A percentile compares a stretch with the other conserved stretches of the same genome.
Conservation (phyloP, 2,797 vertebrate species). For the Cetoscarus ocellatus region DNA sequence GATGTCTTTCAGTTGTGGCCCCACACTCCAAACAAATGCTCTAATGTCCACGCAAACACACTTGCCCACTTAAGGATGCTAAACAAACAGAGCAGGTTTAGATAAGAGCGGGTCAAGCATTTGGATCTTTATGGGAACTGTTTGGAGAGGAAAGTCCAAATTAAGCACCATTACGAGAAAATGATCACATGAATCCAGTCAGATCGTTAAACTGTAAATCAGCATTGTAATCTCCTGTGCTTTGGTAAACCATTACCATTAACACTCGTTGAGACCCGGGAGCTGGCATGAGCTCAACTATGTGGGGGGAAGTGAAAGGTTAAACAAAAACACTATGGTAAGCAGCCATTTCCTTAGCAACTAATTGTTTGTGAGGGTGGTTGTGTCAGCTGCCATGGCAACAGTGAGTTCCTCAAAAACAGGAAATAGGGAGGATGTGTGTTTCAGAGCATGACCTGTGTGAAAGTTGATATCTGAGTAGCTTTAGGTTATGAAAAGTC, state of each 20-base stretch:
- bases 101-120: slow-evolving; percentile 24
- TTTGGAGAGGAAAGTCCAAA: slow-evolving; percentile 23
- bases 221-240: slow-evolving; percentile 24
- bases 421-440: slow-evolving; percentile 71
- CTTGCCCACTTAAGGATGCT: neutral
- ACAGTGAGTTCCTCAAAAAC: slow-evolving; percentile 78
- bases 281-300: slow-evolving; percentile 58
- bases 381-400: slow-evolving; percentile 74
- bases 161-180: slow-evolving; percentile 20
- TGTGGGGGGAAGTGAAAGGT: slow-evolving; percentile 45
- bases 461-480: no score
- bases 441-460: slow-evolving; percentile 21
- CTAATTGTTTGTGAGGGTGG: slow-evolving; percentile 72
- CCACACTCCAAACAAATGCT: slow-evolving; percentile 32
- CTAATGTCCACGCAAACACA: neutral
- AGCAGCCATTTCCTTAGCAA: slow-evolving; percentile 77
- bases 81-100: slow-evolving; percentile 1
- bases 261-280: slow-evolving; percentile 42
- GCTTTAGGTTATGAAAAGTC: no score
- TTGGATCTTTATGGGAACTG: slow-evolving; percentile 48
- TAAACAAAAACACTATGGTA: slow-evolving; percentile 66
- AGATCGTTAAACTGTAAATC: slow-evolving; percentile 33
- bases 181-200: slow-evolving; percentile 11
- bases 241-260: slow-evolving; percentile 52
- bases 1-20: slow-evolving; percentile 34